Conservation (phyloP, 2,888 invertebrate species). For the Rhaphigaster nebulosa region DNA sequence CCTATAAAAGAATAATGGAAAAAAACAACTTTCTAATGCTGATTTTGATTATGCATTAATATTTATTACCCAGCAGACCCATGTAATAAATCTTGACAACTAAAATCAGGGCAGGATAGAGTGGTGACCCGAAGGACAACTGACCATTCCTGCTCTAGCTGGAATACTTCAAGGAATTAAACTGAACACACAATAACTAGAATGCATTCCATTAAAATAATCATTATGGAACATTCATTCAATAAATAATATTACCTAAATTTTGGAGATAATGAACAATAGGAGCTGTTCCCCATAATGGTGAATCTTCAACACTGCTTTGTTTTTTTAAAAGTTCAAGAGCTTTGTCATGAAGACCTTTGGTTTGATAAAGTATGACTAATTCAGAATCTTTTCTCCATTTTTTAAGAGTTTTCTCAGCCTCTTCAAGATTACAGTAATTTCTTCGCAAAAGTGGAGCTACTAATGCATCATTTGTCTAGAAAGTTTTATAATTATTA, state of each 20-base stretch:
- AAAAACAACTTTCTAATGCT: no score
- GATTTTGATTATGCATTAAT: no score
- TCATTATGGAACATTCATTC: neutral
- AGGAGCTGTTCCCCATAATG: slow-evolving; percentile 82
- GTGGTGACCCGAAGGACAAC: no score
- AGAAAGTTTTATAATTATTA: neutral
- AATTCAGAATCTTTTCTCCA: slow-evolving; percentile 92
- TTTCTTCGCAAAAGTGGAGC: slow-evolving; percentile 91
- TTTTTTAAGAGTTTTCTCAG: slow-evolving; percentile 88
- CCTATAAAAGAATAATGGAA: no score
- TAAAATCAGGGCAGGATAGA: no score
- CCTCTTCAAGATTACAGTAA: slow-evolving; percentile 93
- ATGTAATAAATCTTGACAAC: no score
- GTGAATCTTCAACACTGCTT: slow-evolving; percentile 81
- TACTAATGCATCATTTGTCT: slow-evolving; percentile 96
- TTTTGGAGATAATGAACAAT: slow-evolving; percentile 93
- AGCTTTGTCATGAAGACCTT: slow-evolving; percentile 92
- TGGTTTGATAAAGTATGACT: slow-evolving; percentile 95
- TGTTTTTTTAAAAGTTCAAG: slow-evolving; percentile 87
- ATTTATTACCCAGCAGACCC: no score
- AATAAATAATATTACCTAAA: slow-evolving; percentile 77
- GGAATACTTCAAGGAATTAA: neutral
- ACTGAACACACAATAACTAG: neutral
- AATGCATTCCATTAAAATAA: neutral
- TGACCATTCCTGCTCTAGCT: neutral